A percentile compares a stretch with the other conserved stretches of the same genome.
Evolutionary conservation across 2,888 invertebrate species (phyloP).

Genomic region (Rhabditophanes sp.): DNA sequence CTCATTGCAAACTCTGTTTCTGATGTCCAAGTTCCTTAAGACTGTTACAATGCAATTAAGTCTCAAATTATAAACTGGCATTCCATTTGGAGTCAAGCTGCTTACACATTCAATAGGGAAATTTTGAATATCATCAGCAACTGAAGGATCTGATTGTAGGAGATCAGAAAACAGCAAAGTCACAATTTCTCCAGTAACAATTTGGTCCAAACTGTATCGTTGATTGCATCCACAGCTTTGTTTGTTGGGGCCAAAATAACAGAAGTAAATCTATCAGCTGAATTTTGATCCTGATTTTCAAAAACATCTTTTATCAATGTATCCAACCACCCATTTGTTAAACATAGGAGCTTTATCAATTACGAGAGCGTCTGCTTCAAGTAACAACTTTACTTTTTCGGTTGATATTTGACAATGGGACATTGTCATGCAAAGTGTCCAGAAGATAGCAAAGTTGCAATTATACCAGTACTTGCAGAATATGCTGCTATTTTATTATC

Average conservation of each 20-base stretch:
- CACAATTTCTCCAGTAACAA: too few relatives aligned
- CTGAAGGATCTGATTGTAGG: too few relatives aligned
- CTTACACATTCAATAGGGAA: too few relatives aligned
- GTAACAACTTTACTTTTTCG: too few relatives aligned
- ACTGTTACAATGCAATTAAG: constrained; percentile 2
- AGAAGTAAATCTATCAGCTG: constrained; percentile 2
- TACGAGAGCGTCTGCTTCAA: constrained; percentile 8
- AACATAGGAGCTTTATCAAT: constrained; percentile 12
- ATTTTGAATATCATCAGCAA: too few relatives aligned
- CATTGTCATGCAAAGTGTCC: too few relatives aligned
- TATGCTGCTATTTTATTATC: background rate
- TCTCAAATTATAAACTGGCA: constrained; percentile 1
- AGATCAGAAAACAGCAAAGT: too few relatives aligned
- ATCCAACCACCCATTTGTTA: constrained; percentile 2
- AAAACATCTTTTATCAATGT: constrained; percentile 7
- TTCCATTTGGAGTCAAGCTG: too few relatives aligned
- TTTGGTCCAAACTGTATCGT: constrained; percentile 5
- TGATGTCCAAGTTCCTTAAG: constrained; percentile 1
- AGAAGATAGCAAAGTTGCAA: constrained; percentile 11
- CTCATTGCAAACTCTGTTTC: constrained; percentile 1
- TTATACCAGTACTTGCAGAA: constrained; percentile 12
- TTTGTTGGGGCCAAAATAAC: constrained; percentile 4
- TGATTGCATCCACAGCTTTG: constrained; percentile 1
- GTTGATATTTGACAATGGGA: too few relatives aligned
- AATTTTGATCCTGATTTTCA: constrained; percentile 3